Conservation (phyloP, 2,113 vertebrate species). For the human region DNA sequence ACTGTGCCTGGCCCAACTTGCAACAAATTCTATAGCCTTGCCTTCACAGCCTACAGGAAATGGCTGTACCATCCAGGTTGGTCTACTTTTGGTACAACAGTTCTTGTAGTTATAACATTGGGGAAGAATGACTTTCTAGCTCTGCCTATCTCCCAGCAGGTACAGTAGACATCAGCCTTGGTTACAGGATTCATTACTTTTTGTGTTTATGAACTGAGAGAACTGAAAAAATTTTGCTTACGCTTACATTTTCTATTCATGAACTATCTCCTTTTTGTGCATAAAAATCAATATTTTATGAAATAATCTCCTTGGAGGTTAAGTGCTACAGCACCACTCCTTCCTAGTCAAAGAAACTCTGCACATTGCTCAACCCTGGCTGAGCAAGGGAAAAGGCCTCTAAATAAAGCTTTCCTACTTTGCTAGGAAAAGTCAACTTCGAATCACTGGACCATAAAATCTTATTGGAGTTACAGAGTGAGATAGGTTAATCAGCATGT, state of each 20-base stretch:
- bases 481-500: neutral
- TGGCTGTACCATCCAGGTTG: neutral
- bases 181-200: conserved; percentile 14
- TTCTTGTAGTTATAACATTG: neutral
- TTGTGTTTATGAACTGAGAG: neutral
- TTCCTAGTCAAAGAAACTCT: conserved; percentile 31
- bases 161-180: neutral
- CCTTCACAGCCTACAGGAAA: neutral
- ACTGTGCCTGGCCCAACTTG: too few species aligned
- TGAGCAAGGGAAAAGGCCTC: neutral
- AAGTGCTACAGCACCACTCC: neutral
- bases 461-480: neutral
- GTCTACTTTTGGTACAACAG: neutral
- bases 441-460: neutral
- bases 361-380: neutral
- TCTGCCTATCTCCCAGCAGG: neutral
- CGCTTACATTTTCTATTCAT: conserved; percentile 65
- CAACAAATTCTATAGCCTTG: neutral
- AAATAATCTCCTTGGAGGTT: conserved; percentile 66
- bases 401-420: neutral
- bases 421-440: neutral
- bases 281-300: conserved; percentile 72
- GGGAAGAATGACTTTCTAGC: neutral
- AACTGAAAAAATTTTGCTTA: conserved; percentile 22
- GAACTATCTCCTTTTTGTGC: conserved; percentile 52